These are phyloP conservation scores for Uria lomvia DNA, from an alignment of 2,113 vertebrate genomes.

Conservation along the genomic window DNA sequence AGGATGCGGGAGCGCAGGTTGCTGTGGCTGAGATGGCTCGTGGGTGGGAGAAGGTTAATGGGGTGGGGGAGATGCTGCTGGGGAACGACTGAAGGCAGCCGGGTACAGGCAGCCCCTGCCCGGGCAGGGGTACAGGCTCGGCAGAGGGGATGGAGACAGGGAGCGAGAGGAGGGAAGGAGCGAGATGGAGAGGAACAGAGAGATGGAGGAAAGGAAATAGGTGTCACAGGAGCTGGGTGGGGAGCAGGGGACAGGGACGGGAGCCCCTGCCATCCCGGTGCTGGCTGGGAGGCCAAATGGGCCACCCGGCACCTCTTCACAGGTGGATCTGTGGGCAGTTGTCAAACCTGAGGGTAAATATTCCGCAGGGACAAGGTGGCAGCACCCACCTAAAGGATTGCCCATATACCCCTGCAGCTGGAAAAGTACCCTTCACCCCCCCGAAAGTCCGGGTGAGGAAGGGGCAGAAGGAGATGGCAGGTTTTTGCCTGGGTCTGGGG, in stretches of 20 bases:
- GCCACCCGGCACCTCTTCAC: background rate
- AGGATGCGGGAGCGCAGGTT: accelerated
- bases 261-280: background rate
- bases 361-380: background rate
- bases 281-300: accelerated
- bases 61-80: background rate
- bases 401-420: background rate
- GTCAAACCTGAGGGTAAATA: background rate
- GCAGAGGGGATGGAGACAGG: background rate
- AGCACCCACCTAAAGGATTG: background rate
- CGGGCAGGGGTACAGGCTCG: background rate
- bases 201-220: background rate
- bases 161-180: background rate
- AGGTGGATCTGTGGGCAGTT: background rate
- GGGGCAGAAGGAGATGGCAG: background rate
- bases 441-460: background rate
- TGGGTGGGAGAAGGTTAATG: background rate
- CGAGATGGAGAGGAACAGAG: background rate
- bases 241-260: background rate
- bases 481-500: background rate
- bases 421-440: background rate
- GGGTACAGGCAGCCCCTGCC: background rate
- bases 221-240: accelerated
- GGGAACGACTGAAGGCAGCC: background rate
- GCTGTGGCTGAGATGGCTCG: accelerated